Evolutionary conservation across 2,113 vertebrate genomes (phyloP).

Genomic region (Chloebia gouldiae): DNA sequence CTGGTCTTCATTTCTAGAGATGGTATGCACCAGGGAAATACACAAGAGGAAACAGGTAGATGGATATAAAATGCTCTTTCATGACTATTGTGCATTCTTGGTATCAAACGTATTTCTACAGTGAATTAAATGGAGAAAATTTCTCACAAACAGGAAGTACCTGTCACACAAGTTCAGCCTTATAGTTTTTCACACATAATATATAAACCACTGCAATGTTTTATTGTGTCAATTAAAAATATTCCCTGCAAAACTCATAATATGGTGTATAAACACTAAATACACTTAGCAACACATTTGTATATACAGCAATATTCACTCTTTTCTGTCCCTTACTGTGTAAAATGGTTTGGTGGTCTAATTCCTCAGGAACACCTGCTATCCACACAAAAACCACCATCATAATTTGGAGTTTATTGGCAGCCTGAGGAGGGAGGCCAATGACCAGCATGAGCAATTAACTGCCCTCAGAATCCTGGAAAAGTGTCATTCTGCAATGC

Average conservation of each 20-base stretch:
- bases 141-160: neutral
- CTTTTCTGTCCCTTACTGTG: neutral
- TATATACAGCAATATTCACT: neutral
- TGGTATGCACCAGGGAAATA: neutral
- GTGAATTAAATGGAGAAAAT: neutral
- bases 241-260: constrained; percentile 9
- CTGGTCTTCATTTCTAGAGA: neutral
- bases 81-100: neutral
- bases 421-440: neutral
- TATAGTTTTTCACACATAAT: neutral
- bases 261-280: neutral
- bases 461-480: neutral
- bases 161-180: neutral
- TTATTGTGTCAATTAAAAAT: constrained; percentile 30
- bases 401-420: neutral
- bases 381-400: neutral
- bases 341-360: neutral
- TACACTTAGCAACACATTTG: neutral
- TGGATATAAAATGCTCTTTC: neutral
- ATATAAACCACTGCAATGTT: neutral
- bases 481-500: neutral
- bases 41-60: neutral
- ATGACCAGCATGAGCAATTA: neutral
- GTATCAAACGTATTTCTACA: neutral
- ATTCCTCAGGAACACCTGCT: neutral